Evolutionary conservation across 1,140 invertebrate genomes (phyloP), one percentile per base, ranked within the genome.

Genomic region (Agrilus planipennis): DNA sequence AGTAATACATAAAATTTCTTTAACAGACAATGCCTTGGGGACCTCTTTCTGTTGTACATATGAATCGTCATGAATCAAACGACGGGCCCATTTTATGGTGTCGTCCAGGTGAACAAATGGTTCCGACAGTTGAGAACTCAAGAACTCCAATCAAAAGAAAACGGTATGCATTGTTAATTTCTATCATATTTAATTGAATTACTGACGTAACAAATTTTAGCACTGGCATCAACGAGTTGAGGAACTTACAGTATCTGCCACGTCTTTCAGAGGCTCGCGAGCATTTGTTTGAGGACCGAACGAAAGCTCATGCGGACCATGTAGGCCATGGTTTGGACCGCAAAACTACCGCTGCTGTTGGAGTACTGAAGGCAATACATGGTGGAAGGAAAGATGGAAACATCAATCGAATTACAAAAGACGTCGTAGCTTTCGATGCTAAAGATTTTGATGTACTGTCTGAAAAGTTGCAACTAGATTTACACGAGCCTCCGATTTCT

Each of bases 21-120:
- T n/a, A n/a, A n/a, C n/a, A 88, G 84, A 85, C 90, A 4, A 93
- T 98, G 89, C 95, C 95, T 0, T 99, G 95, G 95, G 92, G 92
- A 18, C 71, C 76, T 3, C 66, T 92, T 58, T 89, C 92, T 1
- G 78, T 83, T 2, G 76, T 90, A 2, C 78, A 86, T 54, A 90
- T 90, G 74, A 78, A 83, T 53, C 85, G 90, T 0, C 79, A 83
- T 49, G 84, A 93, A 53, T 95, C 89, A n/a, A 95, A 99, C 63
- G 95, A 99, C 64, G 95, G 95, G 0, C 95, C 95, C 6, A 99
- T 99, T 44, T 65, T 98, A 25, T 99, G 95, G 95, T 87, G 94
- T 41, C 71, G 95, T 45, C 94, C 93, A 5, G 95, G 95, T 0
- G 95, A 99, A 62, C 95, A 99, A 58, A 60, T 97, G 27, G 88